Evolutionary conservation across 1,140 invertebrate species (phyloP), one percentile per base, ranked within the genome.

Genomic region (Hermetia illucens): DNA sequence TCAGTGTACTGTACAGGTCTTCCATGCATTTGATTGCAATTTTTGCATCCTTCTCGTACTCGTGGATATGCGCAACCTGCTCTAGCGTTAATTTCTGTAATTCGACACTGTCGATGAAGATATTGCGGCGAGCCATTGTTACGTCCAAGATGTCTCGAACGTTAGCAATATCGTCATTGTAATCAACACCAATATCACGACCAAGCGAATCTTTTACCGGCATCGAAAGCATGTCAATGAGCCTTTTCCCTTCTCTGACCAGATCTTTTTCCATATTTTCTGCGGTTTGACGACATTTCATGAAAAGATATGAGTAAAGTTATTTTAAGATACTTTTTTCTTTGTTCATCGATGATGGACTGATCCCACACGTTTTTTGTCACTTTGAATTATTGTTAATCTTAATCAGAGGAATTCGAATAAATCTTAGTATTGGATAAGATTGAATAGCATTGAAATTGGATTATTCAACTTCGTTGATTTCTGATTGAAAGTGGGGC

Each of bases 131-230:
- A 5, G 71, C 71, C 25, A 66, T 68, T 5, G 74, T 77, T 36
- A 73, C 64, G 50, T 72, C 75, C 43, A 84, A 55, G 41, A 79
- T 71, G 44, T 79, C 74, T 38, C 71, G 66, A 25, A 84, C 69
- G 49, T 82, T 78, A 21, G 72, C 63, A 17, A 82, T 81, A 45
- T 83, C 79, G 47, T 69, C 66, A 19, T 68, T 71, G 43, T 82
- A 83, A 64, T 84, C 75, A 5, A 82, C 70, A 12, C 67, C 63
- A 47, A 84, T 68, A 54, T 83, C 80, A 42, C 77, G 67, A 16
- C 79, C 78, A 36, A 80, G 63, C 0, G 80, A 78, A 59, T 85
- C 81, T 61, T 85, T 84, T 29, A 84, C 71, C 8, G 81, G 80
- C 65, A 83, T 75, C 5, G 80, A 79, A 35, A 86, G 64, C 55